Base-by-base conservation (phyloP, 92 coral and sea anemone genomes). In the Phenganax stokvisi region DNA sequence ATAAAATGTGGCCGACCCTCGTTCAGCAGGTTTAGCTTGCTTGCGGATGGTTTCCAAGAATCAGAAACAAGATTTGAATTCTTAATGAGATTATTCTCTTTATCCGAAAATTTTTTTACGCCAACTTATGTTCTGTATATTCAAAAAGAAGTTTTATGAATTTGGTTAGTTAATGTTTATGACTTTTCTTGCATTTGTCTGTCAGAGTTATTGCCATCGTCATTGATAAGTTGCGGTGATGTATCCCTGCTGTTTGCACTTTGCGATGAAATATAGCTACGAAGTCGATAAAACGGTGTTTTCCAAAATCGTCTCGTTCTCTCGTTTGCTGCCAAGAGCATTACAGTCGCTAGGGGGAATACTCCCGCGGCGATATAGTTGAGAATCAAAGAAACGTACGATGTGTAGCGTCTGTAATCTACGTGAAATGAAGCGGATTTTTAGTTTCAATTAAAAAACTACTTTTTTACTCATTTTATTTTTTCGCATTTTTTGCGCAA, bases 21-120 rank as follows among this genome's bases (percentile, higher is more conserved):
- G 85, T 69, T 88, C 84, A 0, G 91, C 87, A 55, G 97, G 90
- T 69, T 92, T 89, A 85, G 88, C 98, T 85, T 94, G 97, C 9
- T 89, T 74, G 75, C 86, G 53, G 87, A 89, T 51, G 98, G 98
- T 75, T 94, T 94, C 98, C 98, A 94, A 10, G 96, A 84, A 94
- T 94, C 83, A 94, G 86, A 69, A 88, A 94, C 81, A 90, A 85
- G 57, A 92, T 82, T 73, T 88, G 91, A 84, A 92, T 37, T 37
- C 47, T 5, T 5, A 37, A 37, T 37, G 47, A 37, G 47, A 37
- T 37, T 1, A 37, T 37, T 37, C 47, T 20, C 25, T 37, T 37
- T 1, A 5, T 37, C 3, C 3, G 47, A 37, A 2, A 37, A 2
- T 37, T 37, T 5, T 37, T 37, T 37, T 37, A 37, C 47, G 47